Base-by-base conservation (phyloP, 2,888 invertebrate species). In the Drosophila merina region DNA sequence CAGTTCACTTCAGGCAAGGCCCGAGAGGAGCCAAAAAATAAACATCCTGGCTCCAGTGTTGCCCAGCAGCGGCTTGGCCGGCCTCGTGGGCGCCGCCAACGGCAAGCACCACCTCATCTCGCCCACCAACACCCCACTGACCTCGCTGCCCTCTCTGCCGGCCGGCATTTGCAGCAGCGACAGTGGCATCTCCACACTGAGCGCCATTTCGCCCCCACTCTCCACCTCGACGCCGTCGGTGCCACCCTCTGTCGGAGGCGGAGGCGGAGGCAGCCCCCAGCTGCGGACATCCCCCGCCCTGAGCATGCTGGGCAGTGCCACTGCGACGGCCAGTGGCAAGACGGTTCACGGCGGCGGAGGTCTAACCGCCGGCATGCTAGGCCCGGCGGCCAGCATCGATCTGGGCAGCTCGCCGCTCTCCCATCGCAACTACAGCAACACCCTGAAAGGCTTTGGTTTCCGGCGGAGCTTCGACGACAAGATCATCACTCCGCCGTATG, bases 391-490 rank as follows among this genome's bases (percentile, higher is more conserved):
- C 4, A 90, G 90, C 49, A 90, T 90, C 38, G 90, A 90, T 69
- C 59, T 90, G 74, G 90, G 90, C 60, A 87, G 86, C 40, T 90
- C 90, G 48, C 90, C 90, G 28, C 60, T 90, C 14, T 84, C 90
- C 48, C 90, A 89, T 71, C 89, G 90, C 42, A 90, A 90, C 57
- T 90, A 90, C 68, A 89, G 89, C 58, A 86, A 83, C 59, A 83
- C 90, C 42, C 86, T 90, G 59, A 91, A 91, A 63, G 91, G 91
- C 36, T 90, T 90, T 66, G 89, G 89, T 57, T 91, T 91, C 72
- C 89, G 91, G 6, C 88, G 91, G 49, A 91, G 91, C 70, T 91
- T 91, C 59, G 91, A 91, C 58, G 91, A 91, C 58, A 91, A 91
- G 76, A 90, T 91, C 66, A 90, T 90, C 36, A 45, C 86, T 8